Percentiles rank a stretch among this genome's conserved stretches.
Evolutionary conservation across 2,888 invertebrate species (phyloP).

Genomic region (Eumerus sabulonum): DNA sequence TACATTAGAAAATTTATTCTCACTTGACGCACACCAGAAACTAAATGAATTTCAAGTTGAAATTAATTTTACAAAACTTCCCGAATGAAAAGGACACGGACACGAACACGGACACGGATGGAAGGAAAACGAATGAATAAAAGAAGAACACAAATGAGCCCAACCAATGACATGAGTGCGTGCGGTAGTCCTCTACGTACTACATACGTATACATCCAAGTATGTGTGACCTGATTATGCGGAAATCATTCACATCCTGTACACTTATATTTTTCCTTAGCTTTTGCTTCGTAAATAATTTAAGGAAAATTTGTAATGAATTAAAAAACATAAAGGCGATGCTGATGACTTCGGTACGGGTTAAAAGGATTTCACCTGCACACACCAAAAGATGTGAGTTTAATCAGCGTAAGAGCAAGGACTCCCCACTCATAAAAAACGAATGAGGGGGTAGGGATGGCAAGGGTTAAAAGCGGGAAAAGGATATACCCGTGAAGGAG

Average conservation of each 20-base stretch:
- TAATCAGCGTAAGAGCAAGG: conserved; percentile 69
- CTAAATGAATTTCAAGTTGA: conserved; percentile 74
- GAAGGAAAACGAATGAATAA: conserved; percentile 1
- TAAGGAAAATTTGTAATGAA: conserved; percentile 65
- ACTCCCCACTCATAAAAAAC: conserved; percentile 33
- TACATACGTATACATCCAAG: too few species aligned
- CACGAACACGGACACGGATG: conserved; percentile 31
- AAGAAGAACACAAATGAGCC: conserved; percentile 24
- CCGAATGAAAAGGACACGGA: conserved; percentile 44
- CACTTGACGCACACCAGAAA: conserved; percentile 59
- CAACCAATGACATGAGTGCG: conserved; percentile 35
- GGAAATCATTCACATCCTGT: conserved; percentile 61
- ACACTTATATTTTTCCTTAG: conserved; percentile 49
- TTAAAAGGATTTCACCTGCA: conserved; percentile 55
- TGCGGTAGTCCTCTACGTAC: not conserved
- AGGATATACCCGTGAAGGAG: conserved; percentile 64
- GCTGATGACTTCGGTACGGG: not conserved
- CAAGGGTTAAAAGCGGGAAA: conserved; percentile 35
- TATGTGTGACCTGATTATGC: conserved; percentile 57
- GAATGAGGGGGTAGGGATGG: not conserved
- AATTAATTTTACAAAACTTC: conserved; percentile 73
- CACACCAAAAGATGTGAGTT: conserved; percentile 57
- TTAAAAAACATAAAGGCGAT: conserved; percentile 61
- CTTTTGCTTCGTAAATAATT: conserved; percentile 38
- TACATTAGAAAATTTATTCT: conserved; percentile 65